phyloP scores from a whole-genome alignment of 2,888 invertebrate species.

The Drosophila atroscutellata region DNA sequence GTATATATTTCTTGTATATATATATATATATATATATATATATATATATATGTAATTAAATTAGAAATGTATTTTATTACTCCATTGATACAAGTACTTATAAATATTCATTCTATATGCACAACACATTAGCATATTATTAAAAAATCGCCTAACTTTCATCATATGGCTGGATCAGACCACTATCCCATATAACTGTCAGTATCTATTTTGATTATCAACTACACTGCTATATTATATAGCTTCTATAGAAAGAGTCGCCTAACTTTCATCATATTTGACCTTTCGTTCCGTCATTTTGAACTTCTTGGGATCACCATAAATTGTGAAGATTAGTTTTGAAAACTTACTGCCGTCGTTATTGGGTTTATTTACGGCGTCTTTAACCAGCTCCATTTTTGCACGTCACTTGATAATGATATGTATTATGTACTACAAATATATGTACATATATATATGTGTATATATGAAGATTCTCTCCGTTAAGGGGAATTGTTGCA shows the following conservation, averaged over 20 bases:
- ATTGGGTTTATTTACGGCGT: slow-evolving; percentile 45
- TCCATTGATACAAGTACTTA: too few relatives aligned
- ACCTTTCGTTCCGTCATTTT: neutral
- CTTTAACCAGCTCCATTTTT: slow-evolving; percentile 59
- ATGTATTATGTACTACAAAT: slow-evolving; percentile 8
- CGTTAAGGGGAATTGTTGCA: slow-evolving; percentile 16
- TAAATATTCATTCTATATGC: neutral
- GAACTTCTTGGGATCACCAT: neutral
- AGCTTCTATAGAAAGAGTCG: too few relatives aligned
- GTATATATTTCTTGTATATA: neutral
- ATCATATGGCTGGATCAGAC: neutral
- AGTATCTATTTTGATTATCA: too few relatives aligned
- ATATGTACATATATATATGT: slow-evolving; percentile 7
- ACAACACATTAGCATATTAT: neutral
- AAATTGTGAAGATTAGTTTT: neutral
- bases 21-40: neutral
- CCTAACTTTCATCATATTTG: neutral
- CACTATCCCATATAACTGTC: too few relatives aligned
- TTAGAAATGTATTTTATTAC: neutral
- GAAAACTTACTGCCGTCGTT: slow-evolving; percentile 66
- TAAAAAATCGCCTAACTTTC: neutral
- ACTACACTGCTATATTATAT: too few relatives aligned
- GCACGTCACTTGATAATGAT: slow-evolving; percentile 14
- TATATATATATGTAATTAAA: neutral
- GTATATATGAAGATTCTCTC: slow-evolving; percentile 21